phyloP scores from a whole-genome alignment of 2,888 invertebrate genomes.

The Frankliniella fusca region DNA sequence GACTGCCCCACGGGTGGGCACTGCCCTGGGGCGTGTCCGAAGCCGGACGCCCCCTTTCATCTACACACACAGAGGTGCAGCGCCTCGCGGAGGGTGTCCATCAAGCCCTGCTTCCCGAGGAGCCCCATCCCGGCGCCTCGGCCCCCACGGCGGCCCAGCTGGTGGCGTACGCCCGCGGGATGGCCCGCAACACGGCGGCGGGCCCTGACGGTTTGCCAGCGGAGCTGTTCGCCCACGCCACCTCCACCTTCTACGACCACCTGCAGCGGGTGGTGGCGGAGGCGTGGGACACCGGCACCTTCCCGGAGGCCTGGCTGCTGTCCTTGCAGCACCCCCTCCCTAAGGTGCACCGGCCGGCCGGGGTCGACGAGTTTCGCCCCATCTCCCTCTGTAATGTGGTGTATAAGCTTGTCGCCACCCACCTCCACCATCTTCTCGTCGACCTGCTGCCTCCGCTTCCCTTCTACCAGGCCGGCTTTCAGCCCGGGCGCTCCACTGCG shows the following conservation, averaged over 20 bases:
- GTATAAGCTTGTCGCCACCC: not conserved
- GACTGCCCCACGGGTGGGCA: no score
- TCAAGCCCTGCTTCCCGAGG: not conserved
- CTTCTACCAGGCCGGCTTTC: not conserved
- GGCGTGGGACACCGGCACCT: not conserved
- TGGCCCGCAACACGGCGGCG: not conserved
- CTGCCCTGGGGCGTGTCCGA: no score
- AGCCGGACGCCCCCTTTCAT: no score
- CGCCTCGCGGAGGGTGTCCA: no score
- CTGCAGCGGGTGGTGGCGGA: not conserved
- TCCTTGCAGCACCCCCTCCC: not conserved
- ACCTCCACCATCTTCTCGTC: not conserved
- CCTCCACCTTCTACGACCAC: not conserved
- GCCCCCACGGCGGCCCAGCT: not conserved
- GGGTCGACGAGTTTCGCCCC: not conserved
- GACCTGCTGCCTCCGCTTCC: not conserved
- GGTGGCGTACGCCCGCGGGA: not conserved
- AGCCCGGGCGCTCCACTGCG: not conserved
- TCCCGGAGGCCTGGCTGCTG: not conserved
- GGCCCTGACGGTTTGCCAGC: not conserved
- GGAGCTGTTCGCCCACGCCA: not conserved
- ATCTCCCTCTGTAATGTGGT: not conserved
- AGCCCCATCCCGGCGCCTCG: not conserved
- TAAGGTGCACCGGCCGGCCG: not conserved
- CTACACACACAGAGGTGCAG: no score